Evolutionary conservation across 2,113 vertebrate genomes (phyloP).

Genomic region (Datnioides undecimradiatus): DNA sequence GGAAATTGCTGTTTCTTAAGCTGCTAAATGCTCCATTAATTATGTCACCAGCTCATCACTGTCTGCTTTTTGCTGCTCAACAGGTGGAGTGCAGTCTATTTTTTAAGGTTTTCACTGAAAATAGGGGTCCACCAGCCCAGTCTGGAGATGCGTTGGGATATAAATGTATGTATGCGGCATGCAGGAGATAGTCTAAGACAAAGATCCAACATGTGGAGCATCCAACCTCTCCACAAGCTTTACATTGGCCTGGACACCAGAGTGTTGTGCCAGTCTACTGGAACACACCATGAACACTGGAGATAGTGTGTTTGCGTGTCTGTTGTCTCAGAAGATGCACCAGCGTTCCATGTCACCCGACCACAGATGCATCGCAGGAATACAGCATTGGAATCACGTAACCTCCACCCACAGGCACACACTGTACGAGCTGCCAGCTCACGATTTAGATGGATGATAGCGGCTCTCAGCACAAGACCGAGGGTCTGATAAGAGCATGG

Average conservation of each 20-base stretch:
- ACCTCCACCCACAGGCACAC: constrained; percentile 39
- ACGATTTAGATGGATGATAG: constrained; percentile 65
- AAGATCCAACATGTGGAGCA: neutral
- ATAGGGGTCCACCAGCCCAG: too few relatives aligned
- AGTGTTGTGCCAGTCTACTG: neutral
- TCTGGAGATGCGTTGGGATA: neutral
- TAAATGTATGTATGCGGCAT: too few relatives aligned
- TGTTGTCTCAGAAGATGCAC: constrained; percentile 4
- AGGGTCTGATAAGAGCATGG: constrained; percentile 53
- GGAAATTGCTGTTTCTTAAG: too few relatives aligned
- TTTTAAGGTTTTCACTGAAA: too few relatives aligned
- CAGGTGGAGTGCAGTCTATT: too few relatives aligned
- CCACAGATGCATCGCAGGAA: constrained; percentile 19
- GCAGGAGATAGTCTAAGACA: neutral
- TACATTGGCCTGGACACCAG: neutral
- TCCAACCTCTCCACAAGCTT: constrained; percentile 21
- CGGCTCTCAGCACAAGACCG: constrained; percentile 28
- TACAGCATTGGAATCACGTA: constrained; percentile 37
- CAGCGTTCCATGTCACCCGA: constrained; percentile 16
- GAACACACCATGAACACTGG: neutral
- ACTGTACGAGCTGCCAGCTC: constrained; percentile 21
- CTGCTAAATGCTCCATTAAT: too few relatives aligned
- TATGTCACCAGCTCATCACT: too few relatives aligned
- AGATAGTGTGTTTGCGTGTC: constrained; percentile 11
- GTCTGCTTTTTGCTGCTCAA: too few relatives aligned